These are phyloP conservation scores for Hydraecia micacea DNA, from an alignment of 2,888 invertebrate species.

Conservation along the genomic window DNA sequence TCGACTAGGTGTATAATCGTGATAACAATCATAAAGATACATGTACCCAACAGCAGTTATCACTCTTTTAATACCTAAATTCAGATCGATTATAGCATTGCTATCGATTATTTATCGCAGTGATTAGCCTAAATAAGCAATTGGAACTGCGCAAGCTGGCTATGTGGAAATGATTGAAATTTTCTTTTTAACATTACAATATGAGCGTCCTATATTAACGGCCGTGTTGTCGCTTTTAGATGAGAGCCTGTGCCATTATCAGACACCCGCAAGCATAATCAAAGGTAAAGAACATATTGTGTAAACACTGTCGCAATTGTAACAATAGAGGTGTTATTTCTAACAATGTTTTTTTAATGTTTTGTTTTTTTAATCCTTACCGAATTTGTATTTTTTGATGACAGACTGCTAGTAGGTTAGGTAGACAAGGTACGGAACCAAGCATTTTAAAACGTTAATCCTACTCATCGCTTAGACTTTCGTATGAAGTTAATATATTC, in stretches of 20 bases:
- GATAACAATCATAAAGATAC: conserved; percentile 67
- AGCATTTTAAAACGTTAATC: background rate
- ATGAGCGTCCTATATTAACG: conserved; percentile 2
- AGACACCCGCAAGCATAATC: background rate
- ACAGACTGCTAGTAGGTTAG: background rate
- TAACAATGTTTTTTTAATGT: background rate
- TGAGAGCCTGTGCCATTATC: no score
- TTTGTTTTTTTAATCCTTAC: background rate
- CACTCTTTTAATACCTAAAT: conserved; percentile 52
- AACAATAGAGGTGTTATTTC: background rate
- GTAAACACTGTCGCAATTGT: background rate
- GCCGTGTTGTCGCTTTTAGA: background rate
- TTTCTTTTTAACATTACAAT: conserved; percentile 4
- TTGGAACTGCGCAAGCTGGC: conserved; percentile 14
- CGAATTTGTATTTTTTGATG: background rate
- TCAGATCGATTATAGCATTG: conserved; percentile 45
- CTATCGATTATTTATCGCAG: conserved; percentile 54
- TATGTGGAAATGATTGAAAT: background rate
- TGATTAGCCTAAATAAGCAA: conserved; percentile 56
- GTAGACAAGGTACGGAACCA: background rate
- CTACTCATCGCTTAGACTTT: background rate
- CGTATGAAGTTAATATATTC: background rate
- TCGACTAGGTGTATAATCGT: conserved; percentile 57
- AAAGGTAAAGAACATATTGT: background rate
- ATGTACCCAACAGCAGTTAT: conserved; percentile 49